Conservation (phyloP, 2,888 invertebrate species). For the Scaptodrosophila latifasciaeformis region DNA sequence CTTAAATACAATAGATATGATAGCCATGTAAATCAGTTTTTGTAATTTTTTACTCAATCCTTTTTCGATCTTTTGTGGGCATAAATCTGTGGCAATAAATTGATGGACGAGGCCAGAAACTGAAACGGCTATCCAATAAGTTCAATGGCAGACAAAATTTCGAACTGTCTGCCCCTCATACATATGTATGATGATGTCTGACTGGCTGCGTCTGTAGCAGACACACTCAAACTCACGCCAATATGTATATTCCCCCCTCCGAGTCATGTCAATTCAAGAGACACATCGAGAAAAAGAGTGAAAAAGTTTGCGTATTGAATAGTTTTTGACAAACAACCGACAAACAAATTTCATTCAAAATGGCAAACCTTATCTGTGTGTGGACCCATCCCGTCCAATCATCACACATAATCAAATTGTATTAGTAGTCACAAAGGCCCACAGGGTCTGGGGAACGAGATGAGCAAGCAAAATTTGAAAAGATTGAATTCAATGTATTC, state of each 20-base stretch:
- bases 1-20: too few species aligned
- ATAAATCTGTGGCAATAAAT: slow-evolving; percentile 35
- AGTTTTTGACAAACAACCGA: slow-evolving; percentile 61
- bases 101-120: slow-evolving; percentile 26
- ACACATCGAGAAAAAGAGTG: too few species aligned
- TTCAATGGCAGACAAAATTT: neutral
- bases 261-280: too few species aligned
- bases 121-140: too few species aligned
- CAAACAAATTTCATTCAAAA: slow-evolving; percentile 56
- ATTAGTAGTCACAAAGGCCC: slow-evolving; percentile 54
- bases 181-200: slow-evolving; percentile 1
- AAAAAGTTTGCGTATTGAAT: slow-evolving; percentile 34
- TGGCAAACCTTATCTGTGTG: slow-evolving; percentile 11
- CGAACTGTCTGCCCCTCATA: neutral
- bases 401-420: slow-evolving; percentile 54
- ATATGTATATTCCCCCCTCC: too few species aligned
- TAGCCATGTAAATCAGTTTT: too few species aligned
- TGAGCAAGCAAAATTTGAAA: slow-evolving; percentile 36
- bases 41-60: too few species aligned
- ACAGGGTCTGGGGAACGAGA: slow-evolving; percentile 17
- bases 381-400: slow-evolving; percentile 4
- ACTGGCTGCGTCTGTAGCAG: neutral
- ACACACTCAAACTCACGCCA: neutral
- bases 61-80: slow-evolving; percentile 21
- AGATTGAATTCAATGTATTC: slow-evolving; percentile 48